Evolutionary conservation across 2,888 invertebrate species (phyloP), one percentile per base, ranked within the genome.

Genomic region (Didymodactylos carnosus): DNA sequence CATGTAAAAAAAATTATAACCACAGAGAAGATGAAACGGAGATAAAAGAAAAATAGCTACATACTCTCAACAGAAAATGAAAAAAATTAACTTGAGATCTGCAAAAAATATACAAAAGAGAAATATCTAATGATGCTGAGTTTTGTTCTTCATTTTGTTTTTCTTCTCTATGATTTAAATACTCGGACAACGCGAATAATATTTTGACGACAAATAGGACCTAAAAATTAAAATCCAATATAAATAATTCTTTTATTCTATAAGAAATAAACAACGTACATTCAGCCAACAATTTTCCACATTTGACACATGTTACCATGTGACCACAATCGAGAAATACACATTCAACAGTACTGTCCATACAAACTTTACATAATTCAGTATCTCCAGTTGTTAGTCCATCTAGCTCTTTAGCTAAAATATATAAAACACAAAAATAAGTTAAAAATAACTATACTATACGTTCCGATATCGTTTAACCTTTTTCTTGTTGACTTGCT

Each of bases 321-420:
- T 94, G 93, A 0, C 93, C 93, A 84, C 94, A 94, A 85, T 94
- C 93, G 79, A 94, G 86, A 80, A 94, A 88, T 73, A 93, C 91
- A 84, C 93, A 93, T 85, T 94, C 92, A 19, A 93, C 89, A 72
- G 90, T 89, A 75, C 91, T 90, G 84, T 92, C 92, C 91, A 93
- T 92, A 84, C 94, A 94, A 80, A 94, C 90, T 86, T 92, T 92
- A 84, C 94, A 94, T 78, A 91, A 85, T 81, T 91, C 89, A 80
- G 8, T 35, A 35, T 62, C 62, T 35, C n/a, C 10, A 16, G 62
- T n/a, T 7, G 35, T 1, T 35, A 89, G 89, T 71, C 89, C 86
- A 70, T 87, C 86, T 79, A 88, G 83, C 11, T 76, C 76, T 49
- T 79, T 5, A 4, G 35, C 19, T 62, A 10, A 62, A 62, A 27